Conservation (phyloP, 1,140 invertebrate genomes). For the Parasteatoda tepidariorum region DNA sequence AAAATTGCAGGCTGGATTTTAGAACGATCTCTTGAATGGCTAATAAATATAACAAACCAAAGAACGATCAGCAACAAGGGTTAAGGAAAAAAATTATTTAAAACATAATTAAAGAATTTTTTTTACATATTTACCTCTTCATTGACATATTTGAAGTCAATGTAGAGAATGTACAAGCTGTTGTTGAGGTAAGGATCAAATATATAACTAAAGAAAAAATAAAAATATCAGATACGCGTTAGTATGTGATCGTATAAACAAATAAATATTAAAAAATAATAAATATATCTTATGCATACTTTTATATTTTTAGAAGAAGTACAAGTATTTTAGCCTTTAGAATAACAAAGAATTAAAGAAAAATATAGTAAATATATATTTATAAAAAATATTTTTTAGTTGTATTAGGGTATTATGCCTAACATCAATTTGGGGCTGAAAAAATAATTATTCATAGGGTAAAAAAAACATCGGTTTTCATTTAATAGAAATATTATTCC, state of each 20-base stretch:
- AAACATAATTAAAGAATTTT: not conserved
- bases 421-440: too few relatives aligned
- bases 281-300: not conserved
- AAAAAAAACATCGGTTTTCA: too few relatives aligned
- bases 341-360: too few relatives aligned
- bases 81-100: not conserved
- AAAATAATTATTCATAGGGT: too few relatives aligned
- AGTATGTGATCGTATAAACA: not conserved
- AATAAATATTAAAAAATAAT: not conserved
- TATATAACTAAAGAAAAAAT: not conserved
- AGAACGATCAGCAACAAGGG: not conserved
- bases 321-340: too few relatives aligned
- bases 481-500: too few relatives aligned
- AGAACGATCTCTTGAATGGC: not conserved
- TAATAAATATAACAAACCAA: not conserved
- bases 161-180: not conserved
- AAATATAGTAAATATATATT: too few relatives aligned
- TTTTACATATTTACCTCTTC: constrained; percentile 1
- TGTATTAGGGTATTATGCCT: too few relatives aligned
- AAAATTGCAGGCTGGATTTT: constrained; percentile 29
- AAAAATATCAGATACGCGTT: not conserved
- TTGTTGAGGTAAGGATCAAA: not conserved
- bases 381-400: too few relatives aligned
- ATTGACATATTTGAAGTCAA: constrained; percentile 10
- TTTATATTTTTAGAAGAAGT: not conserved